Conservation (phyloP, 1,140 invertebrate species). For the Argopecten irradians region DNA sequence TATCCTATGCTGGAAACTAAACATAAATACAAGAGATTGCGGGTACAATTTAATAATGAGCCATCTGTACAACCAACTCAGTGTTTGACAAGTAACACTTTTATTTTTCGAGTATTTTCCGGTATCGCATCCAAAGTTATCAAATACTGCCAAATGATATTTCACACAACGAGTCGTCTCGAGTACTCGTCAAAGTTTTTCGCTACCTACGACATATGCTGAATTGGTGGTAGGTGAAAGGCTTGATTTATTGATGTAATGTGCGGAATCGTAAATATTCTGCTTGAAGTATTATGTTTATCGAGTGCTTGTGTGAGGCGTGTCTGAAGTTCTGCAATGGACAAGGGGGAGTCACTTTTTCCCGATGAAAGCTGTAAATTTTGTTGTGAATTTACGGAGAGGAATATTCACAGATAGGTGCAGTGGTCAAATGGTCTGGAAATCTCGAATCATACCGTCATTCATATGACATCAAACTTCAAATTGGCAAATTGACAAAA, state of each 20-base stretch:
- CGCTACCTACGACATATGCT: not conserved
- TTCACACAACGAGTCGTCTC: not conserved
- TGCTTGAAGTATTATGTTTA: not conserved
- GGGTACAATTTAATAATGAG: not conserved
- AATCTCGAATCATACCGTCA: too few relatives aligned
- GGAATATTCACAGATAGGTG: not conserved
- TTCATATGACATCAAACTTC: too few relatives aligned
- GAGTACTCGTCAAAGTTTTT: not conserved
- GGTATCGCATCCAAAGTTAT: not conserved
- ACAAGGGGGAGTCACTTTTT: not conserved
- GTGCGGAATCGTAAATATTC: not conserved
- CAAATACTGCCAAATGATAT: not conserved
- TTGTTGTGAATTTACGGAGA: not conserved
- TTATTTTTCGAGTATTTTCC: not conserved
- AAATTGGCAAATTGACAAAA: too few relatives aligned
- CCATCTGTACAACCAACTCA: not conserved
- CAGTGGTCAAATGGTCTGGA: not conserved
- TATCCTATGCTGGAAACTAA: not conserved
- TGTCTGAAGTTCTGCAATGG: not conserved
- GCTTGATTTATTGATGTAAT: not conserved
- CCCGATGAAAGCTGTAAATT: not conserved
- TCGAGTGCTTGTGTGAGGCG: not conserved
- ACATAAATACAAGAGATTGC: not conserved
- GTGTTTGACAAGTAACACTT: not conserved
- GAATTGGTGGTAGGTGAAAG: not conserved